phyloP scores from a whole-genome alignment of 2,113 vertebrate genomes.

The Columbina picui region DNA sequence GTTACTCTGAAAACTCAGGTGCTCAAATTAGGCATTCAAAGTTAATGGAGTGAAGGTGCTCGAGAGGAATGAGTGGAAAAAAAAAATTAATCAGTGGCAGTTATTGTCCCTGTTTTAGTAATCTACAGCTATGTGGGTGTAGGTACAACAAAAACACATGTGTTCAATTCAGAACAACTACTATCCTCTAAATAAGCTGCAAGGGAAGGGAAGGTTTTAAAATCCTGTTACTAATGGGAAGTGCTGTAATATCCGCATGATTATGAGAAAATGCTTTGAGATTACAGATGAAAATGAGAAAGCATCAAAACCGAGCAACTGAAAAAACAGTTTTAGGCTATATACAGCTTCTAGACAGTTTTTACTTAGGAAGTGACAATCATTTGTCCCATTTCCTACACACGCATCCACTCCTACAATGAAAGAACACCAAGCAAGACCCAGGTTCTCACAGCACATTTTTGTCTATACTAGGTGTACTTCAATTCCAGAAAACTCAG shows the following conservation, averaged over 20 bases:
- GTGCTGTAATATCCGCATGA: not conserved
- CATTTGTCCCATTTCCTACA: not conserved
- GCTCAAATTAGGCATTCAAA: not conserved
- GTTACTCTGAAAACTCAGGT: not conserved
- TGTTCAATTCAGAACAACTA: not conserved
- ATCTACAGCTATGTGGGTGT: not conserved
- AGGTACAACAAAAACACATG: not conserved
- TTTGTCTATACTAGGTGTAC: not conserved
- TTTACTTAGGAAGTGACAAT: not conserved
- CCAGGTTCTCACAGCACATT: rapidly evolving
- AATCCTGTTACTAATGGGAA: conserved; percentile 3
- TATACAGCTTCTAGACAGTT: not conserved
- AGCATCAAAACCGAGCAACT: not conserved
- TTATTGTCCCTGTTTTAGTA: not conserved
- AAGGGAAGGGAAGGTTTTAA: not conserved
- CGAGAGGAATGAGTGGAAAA: not conserved
- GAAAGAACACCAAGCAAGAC: not conserved
- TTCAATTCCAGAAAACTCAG: not conserved
- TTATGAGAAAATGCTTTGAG: conserved; percentile 23
- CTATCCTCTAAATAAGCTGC: not conserved
- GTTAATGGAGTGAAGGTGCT: not conserved
- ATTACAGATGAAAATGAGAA: not conserved
- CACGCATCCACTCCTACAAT: not conserved
- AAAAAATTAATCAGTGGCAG: not conserved
- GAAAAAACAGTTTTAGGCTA: not conserved